phyloP scores from a whole-genome alignment of 2,888 invertebrate genomes.

The Diachrysia chrysitis region DNA sequence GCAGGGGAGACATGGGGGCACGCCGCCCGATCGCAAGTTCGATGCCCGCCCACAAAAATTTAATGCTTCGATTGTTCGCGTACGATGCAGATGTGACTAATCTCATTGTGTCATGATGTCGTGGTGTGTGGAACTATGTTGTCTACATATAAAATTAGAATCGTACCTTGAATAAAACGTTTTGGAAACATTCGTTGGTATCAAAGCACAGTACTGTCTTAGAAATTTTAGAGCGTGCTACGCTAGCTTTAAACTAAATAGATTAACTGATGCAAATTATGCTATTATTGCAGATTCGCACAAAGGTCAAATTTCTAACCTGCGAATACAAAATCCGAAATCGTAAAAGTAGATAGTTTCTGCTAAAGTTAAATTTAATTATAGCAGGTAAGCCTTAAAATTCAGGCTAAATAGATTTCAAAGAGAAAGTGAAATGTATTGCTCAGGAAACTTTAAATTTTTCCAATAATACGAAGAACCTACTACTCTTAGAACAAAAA shows the following conservation, averaged over 20 bases:
- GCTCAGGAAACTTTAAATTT: no score
- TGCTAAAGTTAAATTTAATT: not conserved
- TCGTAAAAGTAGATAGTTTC: not conserved
- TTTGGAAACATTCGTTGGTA: not conserved
- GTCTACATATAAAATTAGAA: not conserved
- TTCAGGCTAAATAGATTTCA: no score
- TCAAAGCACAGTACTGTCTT: not conserved
- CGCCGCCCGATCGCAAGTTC: slow-evolving; percentile 64
- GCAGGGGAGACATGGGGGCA: slow-evolving; percentile 57
- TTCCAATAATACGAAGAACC: no score
- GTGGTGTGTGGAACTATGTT: slow-evolving; percentile 25
- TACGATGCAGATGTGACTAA: slow-evolving; percentile 58
- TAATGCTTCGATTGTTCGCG: slow-evolving; percentile 67
- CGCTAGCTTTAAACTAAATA: not conserved
- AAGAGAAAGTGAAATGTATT: no score
- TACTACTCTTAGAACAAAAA: no score
- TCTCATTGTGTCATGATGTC: slow-evolving; percentile 53
- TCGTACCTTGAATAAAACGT: not conserved
- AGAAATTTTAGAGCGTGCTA: not conserved
- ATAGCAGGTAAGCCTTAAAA: no score
- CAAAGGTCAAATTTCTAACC: not conserved
- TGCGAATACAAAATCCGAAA: not conserved
- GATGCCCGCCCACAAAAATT: slow-evolving; percentile 70
- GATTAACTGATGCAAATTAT: not conserved
- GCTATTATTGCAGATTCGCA: no score